phyloP scores from a whole-genome alignment of 2,113 vertebrate genomes.

The Shinisaurus crocodilurus region DNA sequence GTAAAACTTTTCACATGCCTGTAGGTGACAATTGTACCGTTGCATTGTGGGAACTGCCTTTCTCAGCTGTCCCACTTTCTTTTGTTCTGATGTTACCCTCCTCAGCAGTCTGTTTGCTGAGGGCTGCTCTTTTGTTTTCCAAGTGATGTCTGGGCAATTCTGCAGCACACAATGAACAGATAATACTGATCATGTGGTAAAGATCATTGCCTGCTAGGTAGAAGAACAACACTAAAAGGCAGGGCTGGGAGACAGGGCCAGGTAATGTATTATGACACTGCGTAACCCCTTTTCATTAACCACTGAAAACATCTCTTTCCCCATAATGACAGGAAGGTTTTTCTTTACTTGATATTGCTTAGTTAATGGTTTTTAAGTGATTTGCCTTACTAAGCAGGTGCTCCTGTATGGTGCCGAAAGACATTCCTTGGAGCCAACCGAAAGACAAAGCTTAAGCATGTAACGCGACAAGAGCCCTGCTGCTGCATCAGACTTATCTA shows the following conservation, averaged over 20 bases:
- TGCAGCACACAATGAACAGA: conserved; percentile 34
- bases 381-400: conserved; percentile 52
- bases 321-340: conserved; percentile 56
- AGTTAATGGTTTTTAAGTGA: conserved; percentile 50
- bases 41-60: conserved; percentile 37
- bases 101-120: conserved; percentile 24
- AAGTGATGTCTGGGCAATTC: conserved; percentile 36
- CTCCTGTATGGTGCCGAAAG: conserved; percentile 18
- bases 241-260: conserved; percentile 22
- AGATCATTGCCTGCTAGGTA: conserved; percentile 12
- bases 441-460: background rate
- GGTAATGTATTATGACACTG: background rate
- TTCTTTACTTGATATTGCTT: conserved; percentile 47
- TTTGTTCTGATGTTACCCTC: conserved; percentile 28
- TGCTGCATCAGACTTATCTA: no score
- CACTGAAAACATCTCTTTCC: conserved; percentile 65
- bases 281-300: conserved; percentile 64
- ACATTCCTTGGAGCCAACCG: conserved; percentile 15
- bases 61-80: conserved; percentile 39
- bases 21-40: conserved; percentile 4
- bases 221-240: background rate
- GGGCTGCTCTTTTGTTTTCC: conserved; percentile 39
- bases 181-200: conserved; percentile 40
- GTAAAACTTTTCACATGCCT: conserved; percentile 6
- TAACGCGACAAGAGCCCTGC: no score